A percentile compares a stretch with the other conserved stretches of the same genome.
Evolutionary conservation across 2,113 vertebrate species (phyloP).

Genomic region (Origma solitaria): DNA sequence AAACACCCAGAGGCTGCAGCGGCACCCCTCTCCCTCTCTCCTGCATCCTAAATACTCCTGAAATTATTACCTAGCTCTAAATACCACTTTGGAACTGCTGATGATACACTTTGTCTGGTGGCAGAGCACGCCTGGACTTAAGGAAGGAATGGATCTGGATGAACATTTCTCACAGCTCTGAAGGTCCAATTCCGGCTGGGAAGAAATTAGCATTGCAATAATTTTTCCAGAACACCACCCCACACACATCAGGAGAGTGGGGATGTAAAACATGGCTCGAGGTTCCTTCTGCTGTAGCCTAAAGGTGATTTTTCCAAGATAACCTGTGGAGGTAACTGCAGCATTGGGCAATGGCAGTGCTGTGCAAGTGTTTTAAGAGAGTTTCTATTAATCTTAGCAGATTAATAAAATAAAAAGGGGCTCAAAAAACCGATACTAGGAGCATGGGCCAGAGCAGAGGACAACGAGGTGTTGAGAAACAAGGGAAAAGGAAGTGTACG

Average conservation of each 20-base stretch:
- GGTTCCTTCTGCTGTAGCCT: rapidly evolving
- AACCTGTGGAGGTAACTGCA: rapidly evolving
- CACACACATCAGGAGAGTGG: too few relatives aligned
- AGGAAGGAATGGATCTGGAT: background rate
- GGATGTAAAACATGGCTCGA: background rate
- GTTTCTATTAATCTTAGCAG: background rate
- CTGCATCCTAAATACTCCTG: background rate
- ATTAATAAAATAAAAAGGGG: background rate
- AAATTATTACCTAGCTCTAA: background rate
- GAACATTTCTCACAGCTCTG: background rate
- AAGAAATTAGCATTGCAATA: background rate
- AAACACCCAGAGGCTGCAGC: background rate
- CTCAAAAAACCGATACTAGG: background rate
- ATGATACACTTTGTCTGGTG: background rate
- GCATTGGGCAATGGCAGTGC: rapidly evolving
- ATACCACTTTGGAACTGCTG: background rate
- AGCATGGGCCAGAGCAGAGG: background rate
- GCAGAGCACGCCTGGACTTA: background rate
- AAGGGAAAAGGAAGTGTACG: background rate
- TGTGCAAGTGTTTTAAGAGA: background rate
- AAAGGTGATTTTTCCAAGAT: background rate
- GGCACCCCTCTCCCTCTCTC: background rate
- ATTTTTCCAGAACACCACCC: background rate
- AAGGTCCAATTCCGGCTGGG: background rate
- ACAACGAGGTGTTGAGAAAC: background rate